Percentiles rank a stretch among this genome's conserved stretches.
phyloP scores from a whole-genome alignment of 2,113 vertebrate species.

The Echinops telfairi region DNA sequence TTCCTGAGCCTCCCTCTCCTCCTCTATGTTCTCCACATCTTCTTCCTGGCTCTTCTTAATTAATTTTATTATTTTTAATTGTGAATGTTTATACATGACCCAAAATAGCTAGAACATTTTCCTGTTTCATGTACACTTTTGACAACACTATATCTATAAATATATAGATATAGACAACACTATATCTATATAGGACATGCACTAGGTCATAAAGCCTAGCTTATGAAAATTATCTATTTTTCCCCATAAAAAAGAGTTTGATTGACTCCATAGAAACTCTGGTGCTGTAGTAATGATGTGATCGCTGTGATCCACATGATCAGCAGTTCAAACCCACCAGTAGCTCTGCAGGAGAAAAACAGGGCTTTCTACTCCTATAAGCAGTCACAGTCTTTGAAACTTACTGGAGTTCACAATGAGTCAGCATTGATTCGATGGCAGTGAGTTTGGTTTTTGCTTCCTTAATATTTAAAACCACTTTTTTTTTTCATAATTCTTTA shows the following conservation, averaged over 20 bases:
- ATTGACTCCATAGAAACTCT: too few relatives aligned
- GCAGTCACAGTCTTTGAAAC: too few relatives aligned
- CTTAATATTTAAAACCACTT: not conserved
- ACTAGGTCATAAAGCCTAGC: not conserved
- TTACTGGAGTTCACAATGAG: too few relatives aligned
- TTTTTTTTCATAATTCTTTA: not conserved
- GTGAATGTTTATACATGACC: not conserved
- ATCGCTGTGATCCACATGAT: too few relatives aligned
- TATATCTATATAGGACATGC: not conserved
- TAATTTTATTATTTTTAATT: not conserved
- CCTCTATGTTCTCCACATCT: not conserved
- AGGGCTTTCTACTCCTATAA: too few relatives aligned
- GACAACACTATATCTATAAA: not conserved
- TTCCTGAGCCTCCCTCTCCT: not conserved
- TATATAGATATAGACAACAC: too few relatives aligned
- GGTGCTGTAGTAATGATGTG: too few relatives aligned
- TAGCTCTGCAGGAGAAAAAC: too few relatives aligned
- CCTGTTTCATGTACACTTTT: not conserved
- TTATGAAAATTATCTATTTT: not conserved
- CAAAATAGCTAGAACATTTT: not conserved
- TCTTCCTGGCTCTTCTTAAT: too few relatives aligned
- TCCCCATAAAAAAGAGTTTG: too few relatives aligned
- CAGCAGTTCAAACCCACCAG: too few relatives aligned
- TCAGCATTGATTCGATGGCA: too few relatives aligned
- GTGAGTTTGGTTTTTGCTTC: not conserved